Percentiles rank a stretch among this genome's conserved stretches.
These are phyloP conservation scores for Climacteris rufus DNA, from an alignment of 2,113 vertebrate genomes.

Conservation along the genomic window DNA sequence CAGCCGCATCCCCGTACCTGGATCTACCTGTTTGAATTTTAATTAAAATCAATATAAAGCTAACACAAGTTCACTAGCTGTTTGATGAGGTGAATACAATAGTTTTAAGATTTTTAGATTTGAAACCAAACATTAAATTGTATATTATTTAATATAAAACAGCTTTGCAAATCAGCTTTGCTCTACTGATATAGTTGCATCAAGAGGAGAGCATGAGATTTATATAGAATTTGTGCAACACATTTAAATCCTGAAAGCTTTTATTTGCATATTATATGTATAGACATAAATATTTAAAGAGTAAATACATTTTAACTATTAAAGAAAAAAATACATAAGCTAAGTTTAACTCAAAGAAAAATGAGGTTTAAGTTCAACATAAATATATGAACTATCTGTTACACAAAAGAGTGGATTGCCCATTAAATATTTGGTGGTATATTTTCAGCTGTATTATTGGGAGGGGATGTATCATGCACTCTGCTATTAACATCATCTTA, in stretches of 20 bases:
- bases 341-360: neutral
- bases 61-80: neutral
- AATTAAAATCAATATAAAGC: neutral
- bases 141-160: neutral
- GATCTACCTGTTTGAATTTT: neutral
- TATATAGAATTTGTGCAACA: neutral
- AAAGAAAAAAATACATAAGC: neutral
- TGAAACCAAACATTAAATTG: neutral
- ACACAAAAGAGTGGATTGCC: neutral
- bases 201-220: neutral
- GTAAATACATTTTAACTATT: neutral
- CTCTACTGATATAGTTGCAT: neutral
- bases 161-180: neutral
- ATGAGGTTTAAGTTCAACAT: neutral
- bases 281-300: neutral
- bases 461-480: neutral
- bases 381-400: neutral
- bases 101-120: neutral
- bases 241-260: neutral
- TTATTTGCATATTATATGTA: neutral
- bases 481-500: neutral
- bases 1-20: neutral
- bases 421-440: neutral
- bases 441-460: neutral
- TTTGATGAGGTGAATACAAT: neutral